Conservation (phyloP, 1,140 invertebrate species). For the Zaprionus ghesquierei region DNA sequence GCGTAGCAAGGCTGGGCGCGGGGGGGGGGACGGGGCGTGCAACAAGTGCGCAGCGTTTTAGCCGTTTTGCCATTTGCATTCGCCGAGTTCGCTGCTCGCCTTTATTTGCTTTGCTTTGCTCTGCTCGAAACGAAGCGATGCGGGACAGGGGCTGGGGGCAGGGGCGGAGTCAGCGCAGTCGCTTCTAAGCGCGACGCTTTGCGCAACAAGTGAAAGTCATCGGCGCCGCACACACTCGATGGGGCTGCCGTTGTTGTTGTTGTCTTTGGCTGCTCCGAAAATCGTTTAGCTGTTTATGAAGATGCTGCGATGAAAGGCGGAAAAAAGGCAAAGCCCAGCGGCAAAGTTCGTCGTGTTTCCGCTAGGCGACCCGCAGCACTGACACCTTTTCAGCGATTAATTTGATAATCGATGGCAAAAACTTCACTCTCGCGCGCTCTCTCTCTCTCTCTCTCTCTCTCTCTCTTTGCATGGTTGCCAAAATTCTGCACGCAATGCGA, state of each 20-base stretch:
- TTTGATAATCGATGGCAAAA: background rate
- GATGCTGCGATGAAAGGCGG: background rate
- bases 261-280: background rate
- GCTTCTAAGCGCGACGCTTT: background rate
- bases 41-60: background rate
- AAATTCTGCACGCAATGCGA: no score
- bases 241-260: background rate
- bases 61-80: background rate
- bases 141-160: no score
- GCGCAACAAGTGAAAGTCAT: background rate
- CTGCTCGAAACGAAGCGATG: no score
- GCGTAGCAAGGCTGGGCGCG: background rate
- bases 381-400: background rate
- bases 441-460: background rate
- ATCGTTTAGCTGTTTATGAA: background rate
- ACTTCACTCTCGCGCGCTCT: background rate
- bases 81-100: background rate
- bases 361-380: background rate
- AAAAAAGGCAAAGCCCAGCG: background rate
- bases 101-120: background rate
- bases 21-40: background rate
- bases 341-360: background rate
- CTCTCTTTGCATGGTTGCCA: background rate
- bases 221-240: background rate
- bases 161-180: background rate